A percentile compares a stretch with the other conserved stretches of the same genome.
phyloP scores from a whole-genome alignment of 2,113 vertebrate genomes.

The Psettodes erumei region DNA sequence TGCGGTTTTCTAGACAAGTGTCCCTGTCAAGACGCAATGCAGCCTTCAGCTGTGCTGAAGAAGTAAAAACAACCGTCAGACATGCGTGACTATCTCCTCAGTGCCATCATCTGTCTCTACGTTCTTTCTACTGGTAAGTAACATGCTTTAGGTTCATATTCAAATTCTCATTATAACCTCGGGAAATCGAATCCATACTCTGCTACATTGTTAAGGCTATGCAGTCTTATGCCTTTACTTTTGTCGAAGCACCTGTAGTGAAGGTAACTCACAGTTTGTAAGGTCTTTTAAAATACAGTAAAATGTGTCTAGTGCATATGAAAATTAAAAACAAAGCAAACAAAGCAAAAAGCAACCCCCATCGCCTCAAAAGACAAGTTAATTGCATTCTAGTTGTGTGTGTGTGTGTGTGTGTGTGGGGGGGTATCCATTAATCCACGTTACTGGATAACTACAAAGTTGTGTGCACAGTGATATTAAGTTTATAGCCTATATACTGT shows the following conservation, averaged over 20 bases:
- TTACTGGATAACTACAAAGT: too few relatives aligned
- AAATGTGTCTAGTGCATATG: neutral
- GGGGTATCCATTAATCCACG: too few relatives aligned
- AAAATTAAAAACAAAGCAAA: neutral
- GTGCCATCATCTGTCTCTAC: slow-evolving; percentile 33
- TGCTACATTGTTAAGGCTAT: neutral
- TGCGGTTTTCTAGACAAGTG: neutral
- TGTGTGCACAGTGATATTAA: neutral
- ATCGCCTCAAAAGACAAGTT: too few relatives aligned
- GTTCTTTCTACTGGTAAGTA: slow-evolving; percentile 52
- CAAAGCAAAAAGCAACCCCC: too few relatives aligned
- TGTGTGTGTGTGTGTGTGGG: too few relatives aligned
- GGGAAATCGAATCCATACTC: too few relatives aligned
- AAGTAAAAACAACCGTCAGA: slow-evolving; percentile 18
- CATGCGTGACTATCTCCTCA: slow-evolving; percentile 43
- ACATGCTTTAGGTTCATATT: neutral
- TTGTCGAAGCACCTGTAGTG: neutral
- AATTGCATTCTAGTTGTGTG: too few relatives aligned
- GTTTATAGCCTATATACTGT: too few relatives aligned
- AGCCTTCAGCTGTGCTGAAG: neutral
- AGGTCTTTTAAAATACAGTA: neutral
- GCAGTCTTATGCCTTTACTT: neutral
- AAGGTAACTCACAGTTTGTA: neutral
- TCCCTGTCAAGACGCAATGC: neutral
- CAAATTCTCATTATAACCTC: neutral